Conservation (phyloP, 2,888 invertebrate species). For the Trichacis sp. region DNA sequence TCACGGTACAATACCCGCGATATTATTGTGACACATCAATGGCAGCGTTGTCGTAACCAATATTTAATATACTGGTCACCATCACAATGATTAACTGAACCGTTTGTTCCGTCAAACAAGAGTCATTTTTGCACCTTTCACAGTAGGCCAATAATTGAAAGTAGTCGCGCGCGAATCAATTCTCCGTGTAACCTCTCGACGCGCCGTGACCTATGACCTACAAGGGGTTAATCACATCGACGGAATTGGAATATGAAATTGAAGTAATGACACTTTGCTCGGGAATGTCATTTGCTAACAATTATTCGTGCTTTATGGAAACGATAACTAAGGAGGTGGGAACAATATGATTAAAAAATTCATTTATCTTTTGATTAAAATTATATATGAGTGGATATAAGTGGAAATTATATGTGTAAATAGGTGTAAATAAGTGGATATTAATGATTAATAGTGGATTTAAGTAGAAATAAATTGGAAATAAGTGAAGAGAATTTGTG, state of each 20-base stretch:
- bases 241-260: background rate
- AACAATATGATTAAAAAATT: too few relatives aligned
- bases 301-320: slow-evolving; percentile 4
- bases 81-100: slow-evolving; percentile 1
- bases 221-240: background rate
- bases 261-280: background rate
- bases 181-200: background rate
- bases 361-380: too few relatives aligned
- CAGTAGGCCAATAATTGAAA: background rate
- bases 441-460: too few relatives aligned
- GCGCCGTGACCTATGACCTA: background rate
- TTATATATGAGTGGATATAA: too few relatives aligned
- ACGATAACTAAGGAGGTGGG: slow-evolving; percentile 37
- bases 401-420: too few relatives aligned
- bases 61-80: background rate
- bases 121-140: background rate
- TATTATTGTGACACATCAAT: slow-evolving; percentile 1
- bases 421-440: too few relatives aligned
- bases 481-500: too few relatives aligned
- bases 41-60: background rate
- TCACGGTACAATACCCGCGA: background rate
- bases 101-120: background rate
- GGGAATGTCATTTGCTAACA: slow-evolving; percentile 17
- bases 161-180: background rate
- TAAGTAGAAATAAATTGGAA: too few relatives aligned